Evolutionary conservation across 2,113 vertebrate species (phyloP).

Genomic region (Pelodiscus sinensis): DNA sequence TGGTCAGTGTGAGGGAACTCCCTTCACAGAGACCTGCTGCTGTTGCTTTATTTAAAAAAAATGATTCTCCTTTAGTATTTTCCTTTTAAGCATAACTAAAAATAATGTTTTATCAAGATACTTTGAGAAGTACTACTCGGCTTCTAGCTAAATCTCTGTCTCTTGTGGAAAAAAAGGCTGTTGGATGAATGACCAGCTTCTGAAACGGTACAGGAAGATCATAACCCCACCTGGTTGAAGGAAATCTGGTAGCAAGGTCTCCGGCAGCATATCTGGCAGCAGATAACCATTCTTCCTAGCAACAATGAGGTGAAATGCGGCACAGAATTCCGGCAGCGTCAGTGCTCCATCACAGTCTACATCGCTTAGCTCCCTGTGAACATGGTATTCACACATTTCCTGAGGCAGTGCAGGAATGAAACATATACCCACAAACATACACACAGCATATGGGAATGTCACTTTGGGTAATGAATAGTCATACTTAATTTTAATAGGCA

Average conservation of each 20-base stretch:
- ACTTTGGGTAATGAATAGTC: background rate
- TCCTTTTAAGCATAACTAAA: background rate
- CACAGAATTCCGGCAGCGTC: slow-evolving; percentile 91
- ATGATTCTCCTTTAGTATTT: background rate
- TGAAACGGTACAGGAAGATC: background rate
- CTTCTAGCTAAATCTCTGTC: rapidly evolving
- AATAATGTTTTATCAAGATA: background rate
- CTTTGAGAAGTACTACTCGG: rapidly evolving
- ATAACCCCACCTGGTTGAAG: slow-evolving; percentile 76
- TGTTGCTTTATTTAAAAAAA: background rate
- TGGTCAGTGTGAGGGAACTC: background rate
- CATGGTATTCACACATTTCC: rapidly evolving
- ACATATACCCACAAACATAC: rapidly evolving
- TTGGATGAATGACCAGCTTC: rapidly evolving
- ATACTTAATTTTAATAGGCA: background rate
- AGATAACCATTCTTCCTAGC: slow-evolving; percentile 94
- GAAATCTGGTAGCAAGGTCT: slow-evolving; percentile 82
- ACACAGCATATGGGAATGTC: background rate
- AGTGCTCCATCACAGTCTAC: slow-evolving; percentile 92
- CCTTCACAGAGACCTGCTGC: background rate
- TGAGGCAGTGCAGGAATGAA: background rate
- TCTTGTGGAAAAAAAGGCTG: background rate
- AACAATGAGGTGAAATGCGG: slow-evolving; percentile 95
- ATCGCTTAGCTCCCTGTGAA: slow-evolving; percentile 92
- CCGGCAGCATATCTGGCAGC: slow-evolving; percentile 89